A percentile compares a stretch with the other conserved stretches of the same genome.
phyloP scores from a whole-genome alignment of 2,113 vertebrate genomes.

The Elephas maximus region DNA sequence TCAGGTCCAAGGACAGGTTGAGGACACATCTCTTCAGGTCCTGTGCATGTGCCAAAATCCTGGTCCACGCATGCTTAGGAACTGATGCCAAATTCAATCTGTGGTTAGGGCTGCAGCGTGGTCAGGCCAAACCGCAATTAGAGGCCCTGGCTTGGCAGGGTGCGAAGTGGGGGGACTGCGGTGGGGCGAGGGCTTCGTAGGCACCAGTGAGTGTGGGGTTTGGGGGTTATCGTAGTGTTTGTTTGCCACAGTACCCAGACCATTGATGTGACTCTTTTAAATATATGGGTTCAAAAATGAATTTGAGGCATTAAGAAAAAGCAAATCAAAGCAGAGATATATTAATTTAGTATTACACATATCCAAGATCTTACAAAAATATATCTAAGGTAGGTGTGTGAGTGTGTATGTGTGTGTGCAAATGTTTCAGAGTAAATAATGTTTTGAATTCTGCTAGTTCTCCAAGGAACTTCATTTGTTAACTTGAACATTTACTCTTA shows the following conservation, averaged over 20 bases:
- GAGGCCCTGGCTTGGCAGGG: too few relatives aligned
- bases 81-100: too few relatives aligned
- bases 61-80: too few relatives aligned
- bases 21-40: too few relatives aligned
- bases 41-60: too few relatives aligned
- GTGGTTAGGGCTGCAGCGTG: too few relatives aligned
- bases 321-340: background rate
- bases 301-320: background rate
- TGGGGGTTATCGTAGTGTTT: too few relatives aligned
- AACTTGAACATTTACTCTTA: background rate
- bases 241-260: background rate
- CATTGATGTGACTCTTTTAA: background rate
- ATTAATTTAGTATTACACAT: background rate
- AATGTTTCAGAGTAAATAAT: background rate
- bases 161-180: too few relatives aligned
- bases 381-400: fast-evolving
- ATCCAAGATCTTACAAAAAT: background rate
- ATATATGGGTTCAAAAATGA: background rate
- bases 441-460: background rate
- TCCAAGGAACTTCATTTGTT: background rate
- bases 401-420: fast-evolving
- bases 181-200: too few relatives aligned
- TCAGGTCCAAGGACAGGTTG: too few relatives aligned
- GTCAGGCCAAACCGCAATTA: too few relatives aligned
- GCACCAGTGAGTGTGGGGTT: background rate